Evolutionary conservation across 2,888 invertebrate genomes (phyloP), one percentile per base, ranked within the genome.

Genomic region (Lydus trimaculatus): DNA sequence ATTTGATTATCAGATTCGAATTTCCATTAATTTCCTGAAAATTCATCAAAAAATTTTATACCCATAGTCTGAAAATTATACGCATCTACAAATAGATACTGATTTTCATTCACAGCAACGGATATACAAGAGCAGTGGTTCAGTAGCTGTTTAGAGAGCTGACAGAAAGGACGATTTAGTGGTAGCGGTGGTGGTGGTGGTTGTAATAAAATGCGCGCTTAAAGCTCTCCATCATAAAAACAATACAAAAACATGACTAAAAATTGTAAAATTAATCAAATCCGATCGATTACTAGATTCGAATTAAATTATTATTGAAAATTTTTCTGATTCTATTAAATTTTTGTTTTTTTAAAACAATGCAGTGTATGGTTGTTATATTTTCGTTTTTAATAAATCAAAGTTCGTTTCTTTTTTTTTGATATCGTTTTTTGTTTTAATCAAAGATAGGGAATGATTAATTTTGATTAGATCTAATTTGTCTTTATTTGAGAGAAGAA

Each of bases 71-170:
- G 28, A 4, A 28, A 28, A 28, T 28, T 48, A 17, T 11, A 23
- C 48, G 20, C 48, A 20, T 0, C 20, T 20, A 48, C 48, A 43
- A 43, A 43, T n/a, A 17, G 13, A n/a, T n/a, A 43, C 7, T 20
- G 20, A 48, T 48, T 11, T 48, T 11, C 48, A 48, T 48, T 48
- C 20, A 48, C 48, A 20, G 11, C 48, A 20, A 20, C 48, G 20
- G 9, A 43, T 17, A 5, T 13, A 43, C 17, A 43, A 43, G 43
- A 43, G 43, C n/a, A 17, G 17, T n/a, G 20, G 48, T 48, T 48
- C 48, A 48, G 48, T 48, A 48, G 20, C 48, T 48, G 48, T 48
- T 48, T 48, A 20, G 48, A 48, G 48, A 48, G 48, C 48, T 48
- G 20, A 48, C 48, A 11, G 48, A 20, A 48, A 48, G 48, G 20